Base-by-base conservation (phyloP, 2,113 vertebrate species). In the Atractosteus spatula region DNA sequence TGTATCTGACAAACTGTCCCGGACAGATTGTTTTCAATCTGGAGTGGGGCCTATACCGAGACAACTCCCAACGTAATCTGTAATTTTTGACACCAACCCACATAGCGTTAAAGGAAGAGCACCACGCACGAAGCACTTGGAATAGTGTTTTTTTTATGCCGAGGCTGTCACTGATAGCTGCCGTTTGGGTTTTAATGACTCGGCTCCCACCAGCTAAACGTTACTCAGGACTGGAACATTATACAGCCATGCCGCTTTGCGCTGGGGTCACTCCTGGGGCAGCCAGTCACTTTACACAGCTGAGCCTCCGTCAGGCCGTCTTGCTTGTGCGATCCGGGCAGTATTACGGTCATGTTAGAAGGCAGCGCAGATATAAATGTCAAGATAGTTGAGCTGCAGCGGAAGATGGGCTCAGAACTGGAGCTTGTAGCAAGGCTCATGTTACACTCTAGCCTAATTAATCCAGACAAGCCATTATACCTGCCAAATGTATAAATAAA, bases 371-470 rank as follows among this genome's bases (percentile, higher is more conserved):
- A 83, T 86, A 83, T 76, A 83, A 82, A 88, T 87, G 88, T 88
- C 84, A 80, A 87, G 81, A 85, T 86, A 83, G 83, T 73, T 56
- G 71, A 78, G 79, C 83, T 84, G 45, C 77, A 82, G 84, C 74
- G 79, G 85, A 89, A 87, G 84, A 82, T 77, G 85, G 71, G 79
- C 82, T 83, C 78, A 80, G 87, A 86, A 85, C 73, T 78, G 82
- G 78, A 76, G 66, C 77, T 88, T 81, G 75, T 82, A 72, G 81
- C 79, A 82, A 77, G 80, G 81, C 85, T 89, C 81, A 76, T 69
- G 75, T 83, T 89, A 86, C 88, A 84, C 81, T 71, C 45, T 82
- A 76, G 79, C 85, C 86, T 87, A 89, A 89, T 90, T 90, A 90
- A 90, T 86, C 75, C 54, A 85, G 85, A 86, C 73, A 82, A 83